Evolutionary conservation across 2,113 vertebrate genomes (phyloP), one percentile per base, ranked within the genome.

Genomic region (Antennarius striatus): DNA sequence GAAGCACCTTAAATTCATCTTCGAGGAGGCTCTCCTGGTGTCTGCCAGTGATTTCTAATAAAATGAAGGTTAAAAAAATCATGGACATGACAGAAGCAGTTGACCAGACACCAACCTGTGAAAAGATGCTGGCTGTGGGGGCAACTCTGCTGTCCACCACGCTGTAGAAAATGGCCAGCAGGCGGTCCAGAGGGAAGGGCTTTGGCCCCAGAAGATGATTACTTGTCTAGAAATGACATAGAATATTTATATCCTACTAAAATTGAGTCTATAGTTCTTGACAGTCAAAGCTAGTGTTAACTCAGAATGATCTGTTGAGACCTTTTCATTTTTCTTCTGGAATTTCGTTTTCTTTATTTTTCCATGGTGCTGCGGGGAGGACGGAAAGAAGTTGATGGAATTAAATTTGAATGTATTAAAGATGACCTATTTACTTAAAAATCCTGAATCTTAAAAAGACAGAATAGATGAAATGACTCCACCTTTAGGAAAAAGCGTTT

Each of bases 401-500:
- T 60, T 60, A 32, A 6, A 52, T 53, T 12, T 47, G 28, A 3
- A 10, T 16, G 3, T 12, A 55, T 32, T 45, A 22, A 5, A 16
- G 16, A 8, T n/a, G 29, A 22, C 39, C 3, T 16, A 1, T 11
- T 36, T 52, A 12, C 3, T 1, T 36, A 36, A 36, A 36, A 36
- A 36, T 36, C 4, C 32, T 36, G 32, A 36, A 36, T 36, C 32
- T 5, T 36, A 64, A 22, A 13, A 43, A 3, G 4, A 45, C 22
- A 49, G 8, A 1, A 4, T 36, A 22, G 45, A 36, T 32, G 14
- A 17, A 17, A 17, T 6, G 0, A 1, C 10, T 52, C 11, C 88
- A 99, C 98, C 96, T 99, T 99, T 55, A 98, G 77, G 69, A 99
- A 99, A 89, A 99, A 99, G 68, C 97, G 95, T 56, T 95, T 96